Conservation (phyloP, 1,140 invertebrate species). For the Diuraphis noxia region DNA sequence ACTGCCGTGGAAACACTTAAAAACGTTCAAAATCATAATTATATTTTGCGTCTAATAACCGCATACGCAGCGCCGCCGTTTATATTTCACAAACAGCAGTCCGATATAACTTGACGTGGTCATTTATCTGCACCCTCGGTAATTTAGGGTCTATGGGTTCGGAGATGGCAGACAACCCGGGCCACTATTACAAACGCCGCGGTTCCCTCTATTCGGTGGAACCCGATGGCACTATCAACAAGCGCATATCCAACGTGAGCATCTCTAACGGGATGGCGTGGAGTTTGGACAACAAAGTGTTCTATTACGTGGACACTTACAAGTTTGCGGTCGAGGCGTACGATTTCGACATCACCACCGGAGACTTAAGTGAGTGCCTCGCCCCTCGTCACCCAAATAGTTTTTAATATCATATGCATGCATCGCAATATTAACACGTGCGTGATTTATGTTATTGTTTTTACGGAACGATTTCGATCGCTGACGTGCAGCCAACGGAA, state of each 20-base stretch:
- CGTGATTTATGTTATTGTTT: background rate
- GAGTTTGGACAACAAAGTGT: slow-evolving; percentile 61
- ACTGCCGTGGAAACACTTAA: background rate
- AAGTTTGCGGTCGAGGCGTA: slow-evolving; percentile 56
- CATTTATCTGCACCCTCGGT: background rate
- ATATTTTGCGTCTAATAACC: background rate
- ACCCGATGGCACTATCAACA: background rate
- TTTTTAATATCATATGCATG: background rate
- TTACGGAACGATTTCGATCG: background rate
- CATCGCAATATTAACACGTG: background rate
- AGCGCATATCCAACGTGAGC: slow-evolving; percentile 53
- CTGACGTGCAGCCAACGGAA: slow-evolving; percentile 60
- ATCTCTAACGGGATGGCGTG: slow-evolving; percentile 65
- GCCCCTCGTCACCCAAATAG: background rate
- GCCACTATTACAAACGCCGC: background rate
- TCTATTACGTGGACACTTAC: slow-evolving; percentile 60
- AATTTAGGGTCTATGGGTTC: slow-evolving; percentile 37
- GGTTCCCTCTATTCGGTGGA: slow-evolving; percentile 19
- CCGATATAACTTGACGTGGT: background rate
- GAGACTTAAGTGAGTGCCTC: slow-evolving; percentile 57
- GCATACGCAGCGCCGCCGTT: background rate
- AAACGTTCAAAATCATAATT: background rate
- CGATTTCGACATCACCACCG: slow-evolving; percentile 57
- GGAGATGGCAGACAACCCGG: background rate
- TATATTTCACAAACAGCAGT: background rate